These are phyloP conservation scores for Drosophila eugracilis DNA, from an alignment of 1,140 invertebrate genomes.

Conservation along the genomic window DNA sequence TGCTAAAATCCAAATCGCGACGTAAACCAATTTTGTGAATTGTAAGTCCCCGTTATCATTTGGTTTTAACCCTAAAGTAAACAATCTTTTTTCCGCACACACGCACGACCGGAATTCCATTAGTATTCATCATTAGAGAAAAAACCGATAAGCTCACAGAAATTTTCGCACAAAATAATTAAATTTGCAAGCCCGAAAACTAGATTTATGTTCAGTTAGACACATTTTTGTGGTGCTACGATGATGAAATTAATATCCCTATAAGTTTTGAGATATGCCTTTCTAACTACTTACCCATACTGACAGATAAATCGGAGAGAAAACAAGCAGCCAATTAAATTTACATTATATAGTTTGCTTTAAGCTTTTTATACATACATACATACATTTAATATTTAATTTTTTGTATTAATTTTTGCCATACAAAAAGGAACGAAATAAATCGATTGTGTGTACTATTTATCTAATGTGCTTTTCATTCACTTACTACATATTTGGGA, in stretches of 20 bases:
- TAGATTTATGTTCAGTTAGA: constrained; percentile 33
- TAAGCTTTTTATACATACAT: constrained; percentile 83
- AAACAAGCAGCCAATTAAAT: constrained; percentile 64
- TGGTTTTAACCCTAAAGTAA: constrained; percentile 9
- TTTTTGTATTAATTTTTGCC: constrained; percentile 82
- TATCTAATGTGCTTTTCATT: constrained; percentile 10
- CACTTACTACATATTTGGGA: no score
- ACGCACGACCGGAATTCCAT: constrained; percentile 68
- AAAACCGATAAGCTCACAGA: constrained; percentile 37
- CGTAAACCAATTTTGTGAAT: constrained; percentile 30
- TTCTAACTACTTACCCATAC: constrained; percentile 61
- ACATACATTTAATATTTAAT: constrained; percentile 79
- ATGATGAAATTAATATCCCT: constrained; percentile 52
- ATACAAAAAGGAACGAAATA: constrained; percentile 78
- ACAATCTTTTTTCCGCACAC: constrained; percentile 25
- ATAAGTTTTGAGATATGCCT: constrained; percentile 48
- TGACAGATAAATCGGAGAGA: constrained; percentile 42
- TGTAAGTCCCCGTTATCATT: constrained; percentile 9
- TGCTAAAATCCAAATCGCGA: constrained; percentile 38
- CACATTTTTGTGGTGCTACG: constrained; percentile 52
- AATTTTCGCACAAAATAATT: constrained; percentile 38
- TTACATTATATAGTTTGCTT: constrained; percentile 78
- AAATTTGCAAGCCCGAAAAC: constrained; percentile 13
- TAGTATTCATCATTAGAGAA: constrained; percentile 64
- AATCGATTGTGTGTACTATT: constrained; percentile 74